Percentiles rank a stretch among this genome's conserved stretches.
phyloP scores from a whole-genome alignment of 2,113 vertebrate species.

The Ovibos moschatus region DNA sequence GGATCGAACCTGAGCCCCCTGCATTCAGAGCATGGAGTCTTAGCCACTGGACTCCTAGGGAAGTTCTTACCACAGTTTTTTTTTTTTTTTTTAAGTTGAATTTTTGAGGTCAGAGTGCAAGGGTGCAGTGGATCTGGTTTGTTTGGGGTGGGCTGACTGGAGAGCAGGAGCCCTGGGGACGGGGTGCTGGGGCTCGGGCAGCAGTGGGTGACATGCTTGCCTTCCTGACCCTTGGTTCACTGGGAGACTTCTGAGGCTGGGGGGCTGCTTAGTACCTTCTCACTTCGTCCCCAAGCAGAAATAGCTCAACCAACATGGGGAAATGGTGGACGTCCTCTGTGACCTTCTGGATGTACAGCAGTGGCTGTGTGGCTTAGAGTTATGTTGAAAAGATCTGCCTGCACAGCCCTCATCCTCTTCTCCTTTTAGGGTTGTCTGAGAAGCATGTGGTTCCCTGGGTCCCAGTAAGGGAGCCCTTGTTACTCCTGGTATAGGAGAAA shows the following conservation, averaged over 20 bases:
- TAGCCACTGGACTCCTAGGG: neutral
- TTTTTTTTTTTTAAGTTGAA: neutral
- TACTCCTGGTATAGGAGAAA: neutral
- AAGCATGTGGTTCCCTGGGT: neutral
- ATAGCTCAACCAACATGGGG: accelerated
- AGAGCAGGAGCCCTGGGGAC: accelerated
- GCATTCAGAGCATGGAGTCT: neutral
- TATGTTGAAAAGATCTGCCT: neutral
- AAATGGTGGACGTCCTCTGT: accelerated
- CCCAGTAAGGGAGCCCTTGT: neutral
- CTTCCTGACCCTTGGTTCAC: neutral
- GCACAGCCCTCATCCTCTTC: neutral
- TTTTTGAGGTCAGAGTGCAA: neutral
- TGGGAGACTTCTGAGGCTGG: neutral
- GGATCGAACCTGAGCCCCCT: neutral
- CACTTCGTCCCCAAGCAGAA: neutral
- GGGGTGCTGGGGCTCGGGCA: accelerated
- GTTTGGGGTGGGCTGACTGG: neutral
- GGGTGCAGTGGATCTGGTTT: neutral
- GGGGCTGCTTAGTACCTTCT: neutral
- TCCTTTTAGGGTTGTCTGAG: neutral
- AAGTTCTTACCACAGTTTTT: neutral
- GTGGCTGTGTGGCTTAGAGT: neutral
- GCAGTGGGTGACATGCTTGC: neutral
- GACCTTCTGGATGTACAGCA: neutral